Evolutionary conservation across 2,888 invertebrate species (phyloP), one percentile per base, ranked within the genome.

Genomic region (Drosophila fulvimacula): DNA sequence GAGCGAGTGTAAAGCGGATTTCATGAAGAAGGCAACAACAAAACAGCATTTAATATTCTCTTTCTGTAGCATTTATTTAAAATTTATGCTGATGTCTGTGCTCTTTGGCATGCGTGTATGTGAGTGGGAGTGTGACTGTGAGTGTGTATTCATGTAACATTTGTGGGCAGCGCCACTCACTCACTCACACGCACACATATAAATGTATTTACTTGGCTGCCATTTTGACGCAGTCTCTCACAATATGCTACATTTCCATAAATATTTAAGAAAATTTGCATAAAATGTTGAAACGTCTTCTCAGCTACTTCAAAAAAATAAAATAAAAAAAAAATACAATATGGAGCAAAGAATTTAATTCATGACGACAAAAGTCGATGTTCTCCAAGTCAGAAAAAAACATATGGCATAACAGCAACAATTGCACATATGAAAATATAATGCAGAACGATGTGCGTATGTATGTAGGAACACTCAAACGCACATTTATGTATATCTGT

Each of bases 191-290:
- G 15, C 46, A 69, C 46, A 57, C 48, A 55, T 34, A 17, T 42
- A 71, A 76, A 88, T 82, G 74, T 81, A 80, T 78, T 70, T 81
- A 79, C 84, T 86, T 60, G 71, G 76, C 74, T 86, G 89, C 72
- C 89, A 88, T 86, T 88, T 89, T 80, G 82, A 81, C 74, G 78
- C 75, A 73, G 87, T 81, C 80, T 56, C 71, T 82, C 77, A 89
- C 89, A 90, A 88, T 90, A 88, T 90, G 88, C 76, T 81, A 80
- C 89, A 85, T 88, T 87, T 88, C 77, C 89, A 89, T 90, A 88
- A 88, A 88, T 90, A 90, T 88, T 90, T 90, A 82, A 87, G 56
- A 76, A 81, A 81, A 90, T 88, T 90, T 88, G 73, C 90, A 89
- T 88, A 83, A 90, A 83, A 88, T 81, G 79, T 77, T 76, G 60